Conservation (phyloP, 1,140 invertebrate species). For the Lutraria rhynchaena region DNA sequence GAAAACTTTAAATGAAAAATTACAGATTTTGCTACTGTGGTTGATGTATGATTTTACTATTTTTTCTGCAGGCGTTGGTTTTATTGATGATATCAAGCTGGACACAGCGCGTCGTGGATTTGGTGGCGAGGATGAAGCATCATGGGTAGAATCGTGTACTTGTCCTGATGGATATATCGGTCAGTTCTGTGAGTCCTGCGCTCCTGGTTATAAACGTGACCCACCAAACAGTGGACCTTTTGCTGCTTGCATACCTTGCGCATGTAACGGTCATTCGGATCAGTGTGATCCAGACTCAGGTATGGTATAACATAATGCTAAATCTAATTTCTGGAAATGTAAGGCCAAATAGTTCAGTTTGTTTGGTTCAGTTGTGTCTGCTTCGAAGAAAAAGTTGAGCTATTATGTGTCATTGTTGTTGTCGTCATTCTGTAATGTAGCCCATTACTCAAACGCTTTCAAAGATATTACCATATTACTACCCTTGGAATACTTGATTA, state of each 20-base stretch:
- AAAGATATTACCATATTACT: too few species aligned
- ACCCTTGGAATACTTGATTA: too few species aligned
- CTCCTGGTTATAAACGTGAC: conserved; percentile 95
- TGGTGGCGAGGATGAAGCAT: conserved; percentile 87
- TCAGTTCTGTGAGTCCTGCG: conserved; percentile 98
- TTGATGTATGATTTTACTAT: not conserved
- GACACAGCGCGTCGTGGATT: conserved; percentile 92
- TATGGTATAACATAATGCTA: too few species aligned
- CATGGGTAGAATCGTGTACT: conserved; percentile 97
- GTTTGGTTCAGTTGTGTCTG: too few species aligned
- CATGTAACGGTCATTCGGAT: conserved; percentile 97
- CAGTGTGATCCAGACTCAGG: conserved; percentile 97
- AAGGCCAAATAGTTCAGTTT: too few species aligned
- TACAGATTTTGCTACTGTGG: too few species aligned
- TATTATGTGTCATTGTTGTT: too few species aligned
- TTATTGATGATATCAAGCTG: conserved; percentile 93
- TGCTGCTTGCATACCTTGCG: conserved; percentile 95
- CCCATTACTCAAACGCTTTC: too few species aligned
- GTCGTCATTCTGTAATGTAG: too few species aligned
- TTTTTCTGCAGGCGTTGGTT: conserved; percentile 88
- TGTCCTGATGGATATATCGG: conserved; percentile 95
- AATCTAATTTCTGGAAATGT: too few species aligned
- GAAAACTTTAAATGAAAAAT: too few species aligned
- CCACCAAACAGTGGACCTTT: conserved; percentile 95
- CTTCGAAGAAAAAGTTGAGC: too few species aligned